These are phyloP conservation scores for Anableps anableps DNA, from an alignment of 2,797 vertebrate species.

Conservation along the genomic window DNA sequence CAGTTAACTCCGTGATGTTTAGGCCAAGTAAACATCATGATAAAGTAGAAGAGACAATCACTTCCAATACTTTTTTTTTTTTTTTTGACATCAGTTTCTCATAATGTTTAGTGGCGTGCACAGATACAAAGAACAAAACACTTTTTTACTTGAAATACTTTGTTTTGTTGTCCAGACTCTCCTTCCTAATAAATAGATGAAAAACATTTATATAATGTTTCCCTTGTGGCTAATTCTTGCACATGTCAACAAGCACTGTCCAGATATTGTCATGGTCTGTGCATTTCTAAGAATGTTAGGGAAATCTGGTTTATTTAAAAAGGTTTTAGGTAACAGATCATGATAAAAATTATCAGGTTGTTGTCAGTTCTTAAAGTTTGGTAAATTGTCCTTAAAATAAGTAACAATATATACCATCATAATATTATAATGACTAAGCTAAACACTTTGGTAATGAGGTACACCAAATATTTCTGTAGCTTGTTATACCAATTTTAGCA, in stretches of 20 bases:
- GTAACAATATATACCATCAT: not conserved
- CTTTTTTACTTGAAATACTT: not conserved
- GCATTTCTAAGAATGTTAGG: not conserved
- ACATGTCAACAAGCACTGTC: not conserved
- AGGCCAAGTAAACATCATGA: no score
- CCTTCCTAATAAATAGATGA: not conserved
- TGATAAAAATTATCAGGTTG: not conserved
- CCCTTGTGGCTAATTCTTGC: not conserved
- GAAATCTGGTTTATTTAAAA: not conserved
- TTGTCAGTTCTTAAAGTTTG: not conserved
- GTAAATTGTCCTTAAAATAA: not conserved
- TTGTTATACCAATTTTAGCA: no score
- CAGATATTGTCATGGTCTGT: not conserved
- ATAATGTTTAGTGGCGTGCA: not conserved
- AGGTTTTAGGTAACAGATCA: not conserved
- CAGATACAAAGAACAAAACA: no score
- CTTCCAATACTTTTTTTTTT: not conserved
- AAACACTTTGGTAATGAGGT: no score
- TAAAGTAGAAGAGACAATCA: no score
- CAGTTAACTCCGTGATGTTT: not conserved
- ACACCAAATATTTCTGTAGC: not conserved
- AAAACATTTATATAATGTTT: not conserved
- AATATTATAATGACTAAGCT: no score
- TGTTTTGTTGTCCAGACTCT: not conserved
- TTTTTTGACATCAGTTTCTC: no score